Conservation (phyloP, 2,113 vertebrate genomes). For the Cephalopholis sonnerati region DNA sequence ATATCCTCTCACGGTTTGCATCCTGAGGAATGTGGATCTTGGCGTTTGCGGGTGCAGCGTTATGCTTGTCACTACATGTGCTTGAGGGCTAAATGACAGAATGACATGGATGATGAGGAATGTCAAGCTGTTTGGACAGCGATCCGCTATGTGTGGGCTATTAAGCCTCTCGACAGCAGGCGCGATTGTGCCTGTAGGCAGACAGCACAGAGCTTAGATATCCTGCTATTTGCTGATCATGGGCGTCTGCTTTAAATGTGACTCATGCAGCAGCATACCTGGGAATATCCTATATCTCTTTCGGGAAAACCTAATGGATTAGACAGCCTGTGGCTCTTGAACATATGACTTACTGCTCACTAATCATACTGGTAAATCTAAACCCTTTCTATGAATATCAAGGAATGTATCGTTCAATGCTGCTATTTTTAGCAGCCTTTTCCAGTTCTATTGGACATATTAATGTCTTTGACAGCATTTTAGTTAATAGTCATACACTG, state of each 20-base stretch:
- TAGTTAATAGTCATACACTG: not conserved
- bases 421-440: slow-evolving; percentile 12
- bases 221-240: slow-evolving; percentile 54
- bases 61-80: slow-evolving; percentile 34
- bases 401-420: slow-evolving; percentile 14
- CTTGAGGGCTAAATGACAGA: slow-evolving; percentile 7
- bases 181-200: not conserved
- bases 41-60: slow-evolving; percentile 2
- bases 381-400: slow-evolving; percentile 20
- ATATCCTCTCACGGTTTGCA: not conserved
- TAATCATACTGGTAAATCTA: slow-evolving; percentile 1
- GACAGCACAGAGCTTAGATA: slow-evolving; percentile 28
- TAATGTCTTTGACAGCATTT: not conserved
- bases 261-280: slow-evolving; percentile 49
- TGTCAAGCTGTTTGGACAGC: slow-evolving; percentile 12
- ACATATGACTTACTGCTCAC: not conserved
- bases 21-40: not conserved
- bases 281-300: slow-evolving; percentile 32
- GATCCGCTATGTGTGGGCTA: slow-evolving; percentile 15
- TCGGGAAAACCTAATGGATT: slow-evolving; percentile 12
- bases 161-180: slow-evolving; percentile 16
- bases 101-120: slow-evolving; percentile 14
- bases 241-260: slow-evolving; percentile 24
- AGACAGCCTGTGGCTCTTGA: not conserved
- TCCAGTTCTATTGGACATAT: not conserved